These are phyloP conservation scores for Origma solitaria DNA, from an alignment of 2,113 vertebrate genomes.

Conservation along the genomic window DNA sequence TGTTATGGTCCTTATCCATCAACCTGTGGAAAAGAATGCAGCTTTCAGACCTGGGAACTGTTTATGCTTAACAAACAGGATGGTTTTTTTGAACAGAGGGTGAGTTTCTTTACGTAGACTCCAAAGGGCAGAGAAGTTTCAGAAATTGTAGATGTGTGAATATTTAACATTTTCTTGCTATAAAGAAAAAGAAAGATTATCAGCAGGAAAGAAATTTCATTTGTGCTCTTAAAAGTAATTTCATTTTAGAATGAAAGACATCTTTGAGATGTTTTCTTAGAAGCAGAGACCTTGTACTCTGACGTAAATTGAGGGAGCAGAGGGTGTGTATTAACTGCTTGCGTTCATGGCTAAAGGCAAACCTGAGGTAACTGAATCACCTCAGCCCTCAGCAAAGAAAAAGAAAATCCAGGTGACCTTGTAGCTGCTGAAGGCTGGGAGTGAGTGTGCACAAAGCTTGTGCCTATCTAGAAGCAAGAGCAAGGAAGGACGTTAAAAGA, in stretches of 20 bases:
- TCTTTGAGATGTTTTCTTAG: background rate
- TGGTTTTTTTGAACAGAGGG: accelerated
- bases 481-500: background rate
- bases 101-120: background rate
- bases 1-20: background rate
- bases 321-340: background rate
- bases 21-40: background rate
- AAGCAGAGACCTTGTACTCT: background rate
- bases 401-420: background rate
- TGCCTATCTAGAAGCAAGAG: background rate
- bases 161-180: background rate
- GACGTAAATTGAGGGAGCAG: background rate
- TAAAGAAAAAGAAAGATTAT: background rate
- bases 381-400: background rate
- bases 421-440: background rate
- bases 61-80: background rate
- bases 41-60: background rate
- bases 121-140: background rate
- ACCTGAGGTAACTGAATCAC: background rate
- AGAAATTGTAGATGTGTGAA: background rate
- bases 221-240: background rate
- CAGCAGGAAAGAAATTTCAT: accelerated
- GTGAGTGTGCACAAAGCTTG: background rate
- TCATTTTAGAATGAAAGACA: background rate
- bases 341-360: background rate